phyloP scores from a whole-genome alignment of 2,797 vertebrate species.

The Sphenopsis melanotis region DNA sequence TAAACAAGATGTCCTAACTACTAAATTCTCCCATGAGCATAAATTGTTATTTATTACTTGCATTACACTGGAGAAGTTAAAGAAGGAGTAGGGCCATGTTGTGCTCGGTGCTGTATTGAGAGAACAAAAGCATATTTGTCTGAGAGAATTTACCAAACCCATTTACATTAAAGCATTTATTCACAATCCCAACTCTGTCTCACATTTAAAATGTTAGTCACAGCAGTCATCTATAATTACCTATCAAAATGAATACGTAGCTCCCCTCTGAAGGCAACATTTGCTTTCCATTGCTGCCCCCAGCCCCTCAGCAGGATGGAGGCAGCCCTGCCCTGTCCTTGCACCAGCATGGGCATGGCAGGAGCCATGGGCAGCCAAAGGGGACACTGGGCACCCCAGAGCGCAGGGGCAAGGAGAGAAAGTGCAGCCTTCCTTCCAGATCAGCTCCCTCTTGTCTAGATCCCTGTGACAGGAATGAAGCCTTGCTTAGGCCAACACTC shows the following conservation, averaged over 20 bases:
- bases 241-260: background rate
- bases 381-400: background rate
- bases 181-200: background rate
- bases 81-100: background rate
- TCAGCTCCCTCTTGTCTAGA: background rate
- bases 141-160: background rate
- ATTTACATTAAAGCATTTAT: background rate
- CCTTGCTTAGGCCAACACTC: background rate
- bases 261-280: background rate
- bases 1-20: slow-evolving; percentile 51
- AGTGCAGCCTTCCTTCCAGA: background rate
- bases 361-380: background rate
- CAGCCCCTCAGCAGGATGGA: background rate
- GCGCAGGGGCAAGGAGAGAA: background rate
- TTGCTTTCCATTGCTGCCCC: background rate
- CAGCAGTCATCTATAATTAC: background rate
- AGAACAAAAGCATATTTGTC: slow-evolving; percentile 32
- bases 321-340: background rate
- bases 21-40: slow-evolving; percentile 33
- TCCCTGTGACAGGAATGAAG: background rate
- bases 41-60: slow-evolving; percentile 47
- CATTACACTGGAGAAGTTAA: background rate
- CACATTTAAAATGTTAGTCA: slow-evolving; percentile 1
- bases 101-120: background rate
- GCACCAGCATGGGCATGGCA: fast-evolving